Evolutionary conservation across 2,113 vertebrate species (phyloP), one percentile per base, ranked within the genome.

Genomic region (Craseonycteris thonglongyai): DNA sequence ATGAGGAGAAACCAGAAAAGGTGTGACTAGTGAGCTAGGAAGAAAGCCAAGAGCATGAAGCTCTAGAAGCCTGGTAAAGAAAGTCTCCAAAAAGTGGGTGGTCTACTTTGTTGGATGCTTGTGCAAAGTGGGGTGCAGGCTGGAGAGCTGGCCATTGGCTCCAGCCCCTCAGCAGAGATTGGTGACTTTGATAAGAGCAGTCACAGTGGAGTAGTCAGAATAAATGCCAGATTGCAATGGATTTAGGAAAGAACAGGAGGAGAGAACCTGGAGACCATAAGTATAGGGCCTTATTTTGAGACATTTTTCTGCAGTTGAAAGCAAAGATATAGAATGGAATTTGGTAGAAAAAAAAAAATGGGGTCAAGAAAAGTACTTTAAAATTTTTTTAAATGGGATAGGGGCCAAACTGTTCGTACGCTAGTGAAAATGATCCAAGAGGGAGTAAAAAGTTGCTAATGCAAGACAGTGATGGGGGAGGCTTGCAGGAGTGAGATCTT

Each of bases 391-490:
- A 83, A 28, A 93, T 47, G 45, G 35, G 66, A 24, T 5, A 7
- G 7, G 26, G 26, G 16, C 15, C 6, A 33, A 33, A 14, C 30
- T 33, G 30, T 63, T 63, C n/a, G n/a, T 90, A 75, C 88, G 65
- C 63, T 90, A 63, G 15, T 87, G n/a, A 82, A 94, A 94, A 80
- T 80, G 42, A 92, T 51, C 51, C 68, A 22, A 75, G 56, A 86
- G 63, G 56, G 16, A 94, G 6, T 63, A 61, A 82, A 95, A 59
- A 33, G 12, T 82, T 82, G 68, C 35, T 91, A 84, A 85, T 58
- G 47, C 30, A 81, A 58, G 21, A 78, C 38, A 84, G 59, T 72
- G 22, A 15, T 56, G 7, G 42, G 38, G 30, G 40, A 71, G 56
- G 35, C 49, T 12, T 54, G 13, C 30, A 15, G 15, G 54, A 66